Base-by-base conservation (phyloP, 2,797 vertebrate species). In the Mormyrus proboscirostris region DNA sequence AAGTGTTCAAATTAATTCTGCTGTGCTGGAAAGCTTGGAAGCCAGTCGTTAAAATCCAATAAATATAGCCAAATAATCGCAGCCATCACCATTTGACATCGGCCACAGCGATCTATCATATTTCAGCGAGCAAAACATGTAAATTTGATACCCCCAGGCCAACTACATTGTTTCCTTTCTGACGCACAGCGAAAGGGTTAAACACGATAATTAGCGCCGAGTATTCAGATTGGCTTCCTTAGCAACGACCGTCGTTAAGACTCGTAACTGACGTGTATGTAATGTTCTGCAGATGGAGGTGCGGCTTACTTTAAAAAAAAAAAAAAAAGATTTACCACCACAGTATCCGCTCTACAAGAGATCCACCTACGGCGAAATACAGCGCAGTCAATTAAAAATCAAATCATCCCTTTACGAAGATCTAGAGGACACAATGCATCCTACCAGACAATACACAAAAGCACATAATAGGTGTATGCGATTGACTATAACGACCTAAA, bases 171-270 rank as follows among this genome's bases (percentile, higher is more conserved):
- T 47, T 79, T 44, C 16, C 50, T 62, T 47, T 19, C 3, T 19
- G 55, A 29, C 2, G 16, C 14, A 10, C 51, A 8, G 33, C 41
- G 41, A 47, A 50, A 10, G 57, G 82, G 59, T 50, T 33, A 49
- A 49, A 73, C 14, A 25, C 10, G 57, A 53, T 51, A 73, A 89
- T 82, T 85, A 33, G 22, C 22, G 14, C 3, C 41, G 55, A 92
- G 92, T 93, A 94, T 93, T 95, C 90, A 95, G 91, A 92, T 90
- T 85, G 91, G 94, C 94, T 95, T 96, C 95, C 95, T 94, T 93
- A 93, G 93, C 93, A 93, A 95, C 93, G 50, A 90, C 88, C 89
- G 91, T 93, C 82, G 87, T 92, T 91, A 93, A 49, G 92, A 91
- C 91, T 91, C 87, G 93, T 94, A 94, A 57, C 85, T 82, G 85